These are phyloP conservation scores for Pogonomyrmex barbatus DNA, from an alignment of 1,140 invertebrate genomes.

Conservation along the genomic window DNA sequence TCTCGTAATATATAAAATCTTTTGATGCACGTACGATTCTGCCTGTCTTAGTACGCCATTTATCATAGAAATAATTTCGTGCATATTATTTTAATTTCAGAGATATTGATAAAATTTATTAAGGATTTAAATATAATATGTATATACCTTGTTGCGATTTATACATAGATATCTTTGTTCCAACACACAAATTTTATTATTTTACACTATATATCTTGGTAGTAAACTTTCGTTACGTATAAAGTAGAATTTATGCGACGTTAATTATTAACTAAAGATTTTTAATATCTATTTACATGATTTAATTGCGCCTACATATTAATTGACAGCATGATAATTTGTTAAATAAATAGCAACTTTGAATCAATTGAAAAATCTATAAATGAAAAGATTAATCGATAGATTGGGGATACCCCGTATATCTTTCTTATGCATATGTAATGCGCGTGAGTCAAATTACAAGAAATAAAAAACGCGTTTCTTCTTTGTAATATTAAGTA, in stretches of 20 bases:
- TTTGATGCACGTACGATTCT: not conserved
- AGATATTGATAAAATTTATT: slow-evolving; percentile 14
- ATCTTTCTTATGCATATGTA: slow-evolving; percentile 18
- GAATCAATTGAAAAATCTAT: not conserved
- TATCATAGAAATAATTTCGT: slow-evolving; percentile 12
- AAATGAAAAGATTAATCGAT: not conserved
- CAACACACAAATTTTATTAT: not conserved
- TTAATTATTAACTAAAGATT: slow-evolving; percentile 4
- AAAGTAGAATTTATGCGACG: not conserved
- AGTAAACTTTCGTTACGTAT: not conserved
- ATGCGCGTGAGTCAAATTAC: slow-evolving; percentile 30
- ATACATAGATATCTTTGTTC: not conserved
- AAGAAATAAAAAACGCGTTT: slow-evolving; percentile 2
- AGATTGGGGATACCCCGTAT: not conserved
- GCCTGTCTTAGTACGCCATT: not conserved
- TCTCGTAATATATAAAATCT: slow-evolving; percentile 22
- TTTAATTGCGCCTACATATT: not conserved
- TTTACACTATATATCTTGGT: not conserved
- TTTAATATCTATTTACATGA: not conserved
- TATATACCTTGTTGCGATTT: not conserved
- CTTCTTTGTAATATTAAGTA: slow-evolving; percentile 13
- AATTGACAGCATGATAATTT: not conserved
- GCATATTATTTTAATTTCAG: not conserved
- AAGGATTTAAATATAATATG: not conserved
- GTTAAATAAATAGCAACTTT: not conserved